These are phyloP conservation scores for Holocentrus rufus DNA, from an alignment of 2,797 vertebrate species.

Conservation along the genomic window DNA sequence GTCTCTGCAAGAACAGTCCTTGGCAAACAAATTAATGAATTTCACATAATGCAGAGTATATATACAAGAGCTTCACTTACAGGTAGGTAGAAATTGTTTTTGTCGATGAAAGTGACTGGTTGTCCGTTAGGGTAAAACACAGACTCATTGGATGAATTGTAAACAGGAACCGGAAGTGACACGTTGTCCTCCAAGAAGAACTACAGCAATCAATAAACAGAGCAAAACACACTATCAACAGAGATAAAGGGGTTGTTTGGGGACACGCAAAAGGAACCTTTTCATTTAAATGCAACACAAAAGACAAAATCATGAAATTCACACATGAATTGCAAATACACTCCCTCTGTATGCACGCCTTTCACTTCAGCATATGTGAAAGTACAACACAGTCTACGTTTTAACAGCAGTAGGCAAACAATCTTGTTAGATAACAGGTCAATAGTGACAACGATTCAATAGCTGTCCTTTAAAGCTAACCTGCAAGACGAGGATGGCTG, in stretches of 20 bases:
- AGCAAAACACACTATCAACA: background rate
- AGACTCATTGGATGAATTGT: slow-evolving; percentile 90
- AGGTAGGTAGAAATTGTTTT: slow-evolving; percentile 94
- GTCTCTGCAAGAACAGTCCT: too few relatives aligned
- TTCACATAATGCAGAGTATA: background rate
- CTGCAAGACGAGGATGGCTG: slow-evolving; percentile 68
- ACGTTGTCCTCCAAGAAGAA: slow-evolving; percentile 90
- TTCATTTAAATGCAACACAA: slow-evolving; percentile 26
- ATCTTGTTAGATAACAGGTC: slow-evolving; percentile 68
- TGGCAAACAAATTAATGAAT: background rate
- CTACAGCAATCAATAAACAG: slow-evolving; percentile 71
- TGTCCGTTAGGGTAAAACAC: slow-evolving; percentile 79
- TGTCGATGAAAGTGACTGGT: slow-evolving; percentile 79
- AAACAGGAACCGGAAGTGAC: slow-evolving; percentile 71
- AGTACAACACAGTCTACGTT: slow-evolving; percentile 39
- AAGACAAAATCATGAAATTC: slow-evolving; percentile 11
- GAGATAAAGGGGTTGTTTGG: background rate
- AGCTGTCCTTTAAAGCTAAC: slow-evolving; percentile 64
- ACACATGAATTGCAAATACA: slow-evolving; percentile 19
- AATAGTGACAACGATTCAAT: slow-evolving; percentile 72
- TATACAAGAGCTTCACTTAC: slow-evolving; percentile 81
- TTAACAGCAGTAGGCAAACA: slow-evolving; percentile 50
- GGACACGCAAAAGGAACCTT: background rate
- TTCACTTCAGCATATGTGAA: slow-evolving; percentile 14
- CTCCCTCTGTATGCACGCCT: slow-evolving; percentile 8